Evolutionary conservation across 2,888 invertebrate genomes (phyloP).

Genomic region (Hydroisotoma schaefferi): DNA sequence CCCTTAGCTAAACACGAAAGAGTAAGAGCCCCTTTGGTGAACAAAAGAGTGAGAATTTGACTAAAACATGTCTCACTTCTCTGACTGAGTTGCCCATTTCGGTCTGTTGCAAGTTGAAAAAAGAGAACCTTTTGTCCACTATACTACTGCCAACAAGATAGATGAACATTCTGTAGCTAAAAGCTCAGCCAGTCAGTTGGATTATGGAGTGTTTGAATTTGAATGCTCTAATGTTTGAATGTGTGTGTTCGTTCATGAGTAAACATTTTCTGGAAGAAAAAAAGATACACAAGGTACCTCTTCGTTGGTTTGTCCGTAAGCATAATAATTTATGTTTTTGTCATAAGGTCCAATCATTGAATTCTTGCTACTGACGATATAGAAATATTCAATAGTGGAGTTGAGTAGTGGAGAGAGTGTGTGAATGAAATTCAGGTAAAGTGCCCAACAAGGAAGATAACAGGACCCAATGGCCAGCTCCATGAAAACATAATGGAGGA

Average conservation of each 20-base stretch:
- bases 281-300: no score
- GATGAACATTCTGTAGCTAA: constrained; percentile 4
- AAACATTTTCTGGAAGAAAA: constrained; percentile 1
- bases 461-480: background rate
- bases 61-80: constrained; percentile 16
- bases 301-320: background rate
- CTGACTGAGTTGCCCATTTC: constrained; percentile 12
- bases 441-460: no score
- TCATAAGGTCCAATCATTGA: background rate
- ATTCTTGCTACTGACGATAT: no score
- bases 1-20: no score
- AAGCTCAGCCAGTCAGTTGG: background rate
- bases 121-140: constrained; percentile 13
- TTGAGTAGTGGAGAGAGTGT: background rate
- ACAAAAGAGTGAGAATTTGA: constrained; percentile 19
- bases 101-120: constrained; percentile 7
- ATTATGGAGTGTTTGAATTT: background rate
- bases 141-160: constrained; percentile 7
- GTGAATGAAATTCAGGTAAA: constrained; percentile 8
- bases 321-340: no score
- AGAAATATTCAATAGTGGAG: no score
- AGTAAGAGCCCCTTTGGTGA: background rate
- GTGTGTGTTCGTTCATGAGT: constrained; percentile 19
- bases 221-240: background rate
- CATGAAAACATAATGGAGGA: no score